Conservation (phyloP, 2,113 vertebrate genomes). For the Syngnathus typhle region DNA sequence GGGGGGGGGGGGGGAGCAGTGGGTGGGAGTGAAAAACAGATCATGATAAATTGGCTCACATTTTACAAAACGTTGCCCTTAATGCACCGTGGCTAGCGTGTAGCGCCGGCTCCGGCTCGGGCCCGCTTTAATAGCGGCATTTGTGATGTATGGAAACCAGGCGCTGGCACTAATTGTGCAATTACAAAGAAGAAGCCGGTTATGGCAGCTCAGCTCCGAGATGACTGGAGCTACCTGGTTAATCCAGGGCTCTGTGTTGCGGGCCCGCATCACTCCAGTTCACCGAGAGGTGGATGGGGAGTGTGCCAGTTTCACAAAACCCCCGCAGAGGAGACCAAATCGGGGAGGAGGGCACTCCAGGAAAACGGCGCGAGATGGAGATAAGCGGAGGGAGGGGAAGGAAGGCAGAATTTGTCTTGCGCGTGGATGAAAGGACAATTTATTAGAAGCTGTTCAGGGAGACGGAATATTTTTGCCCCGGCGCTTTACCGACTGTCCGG, state of each 20-base stretch:
- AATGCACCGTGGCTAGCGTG: constrained; percentile 75
- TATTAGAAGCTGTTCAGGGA: constrained; percentile 86
- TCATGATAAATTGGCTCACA: constrained; percentile 94
- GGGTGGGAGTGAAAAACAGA: constrained; percentile 85
- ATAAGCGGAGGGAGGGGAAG: constrained; percentile 30
- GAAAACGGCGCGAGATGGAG: constrained; percentile 22
- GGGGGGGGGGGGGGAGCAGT: constrained; percentile 73
- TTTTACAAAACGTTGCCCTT: constrained; percentile 92
- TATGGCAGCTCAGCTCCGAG: constrained; percentile 75
- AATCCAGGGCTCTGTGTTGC: constrained; percentile 13
- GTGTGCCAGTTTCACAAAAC: constrained; percentile 52
- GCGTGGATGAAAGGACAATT: constrained; percentile 87
- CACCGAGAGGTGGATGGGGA: constrained; percentile 35
- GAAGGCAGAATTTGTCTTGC: constrained; percentile 85
- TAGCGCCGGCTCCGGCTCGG: constrained; percentile 54
- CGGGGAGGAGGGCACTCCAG: constrained; percentile 22
- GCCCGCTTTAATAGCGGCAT: constrained; percentile 66
- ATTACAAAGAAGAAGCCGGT: constrained; percentile 95
- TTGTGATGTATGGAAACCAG: constrained; percentile 95
- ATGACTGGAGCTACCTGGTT: constrained; percentile 28
- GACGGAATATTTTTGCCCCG: constrained; percentile 84
- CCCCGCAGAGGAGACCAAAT: constrained; percentile 34
- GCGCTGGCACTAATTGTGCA: constrained; percentile 94
- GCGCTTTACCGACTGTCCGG: constrained; percentile 81
- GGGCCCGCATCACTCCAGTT: constrained; percentile 33